A percentile compares a stretch with the other conserved stretches of the same genome.
These are phyloP conservation scores for Cheilosia variabilis DNA, from an alignment of 2,888 invertebrate genomes.

Conservation along the genomic window DNA sequence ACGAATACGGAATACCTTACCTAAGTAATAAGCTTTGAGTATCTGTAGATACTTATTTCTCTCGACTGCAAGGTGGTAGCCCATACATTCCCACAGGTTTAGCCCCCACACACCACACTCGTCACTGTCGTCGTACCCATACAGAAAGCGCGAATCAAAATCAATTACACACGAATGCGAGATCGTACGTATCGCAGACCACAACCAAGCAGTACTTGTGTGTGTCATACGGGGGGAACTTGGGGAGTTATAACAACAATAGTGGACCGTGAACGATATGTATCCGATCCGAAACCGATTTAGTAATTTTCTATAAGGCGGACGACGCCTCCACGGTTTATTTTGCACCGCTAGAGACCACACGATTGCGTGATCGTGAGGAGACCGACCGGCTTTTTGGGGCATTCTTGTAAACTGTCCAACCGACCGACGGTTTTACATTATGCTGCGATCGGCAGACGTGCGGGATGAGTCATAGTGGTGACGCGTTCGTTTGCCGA, in stretches of 20 bases:
- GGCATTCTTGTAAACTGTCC: slow-evolving; percentile 18
- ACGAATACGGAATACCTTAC: too few species aligned
- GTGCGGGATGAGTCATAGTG: slow-evolving; percentile 62
- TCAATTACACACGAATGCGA: slow-evolving; percentile 47
- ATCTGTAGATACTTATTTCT: slow-evolving; percentile 42
- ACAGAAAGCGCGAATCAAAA: slow-evolving; percentile 51
- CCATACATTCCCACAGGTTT: slow-evolving; percentile 66
- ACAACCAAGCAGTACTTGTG: slow-evolving; percentile 7
- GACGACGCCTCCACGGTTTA: slow-evolving; percentile 50
- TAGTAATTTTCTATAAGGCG: slow-evolving; percentile 58
- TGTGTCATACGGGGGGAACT: slow-evolving; percentile 37
- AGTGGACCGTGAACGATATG: slow-evolving; percentile 62
- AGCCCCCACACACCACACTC: slow-evolving; percentile 67
- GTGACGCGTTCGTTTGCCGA: slow-evolving; percentile 48
- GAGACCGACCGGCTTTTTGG: slow-evolving; percentile 45
- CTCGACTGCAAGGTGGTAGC: slow-evolving; percentile 61
- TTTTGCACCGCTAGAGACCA: slow-evolving; percentile 58
- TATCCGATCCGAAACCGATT: slow-evolving; percentile 48
- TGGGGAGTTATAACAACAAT: slow-evolving; percentile 50
- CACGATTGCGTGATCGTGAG: slow-evolving; percentile 66
- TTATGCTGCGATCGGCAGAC: slow-evolving; percentile 52
- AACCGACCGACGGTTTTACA: slow-evolving; percentile 2
- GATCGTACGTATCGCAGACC: slow-evolving; percentile 37
- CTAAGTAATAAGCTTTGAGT: slow-evolving; percentile 34
- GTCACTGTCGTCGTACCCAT: slow-evolving; percentile 31